Evolutionary conservation across 2,797 vertebrate genomes (phyloP).

Genomic region (Thalassophryne amazonica): DNA sequence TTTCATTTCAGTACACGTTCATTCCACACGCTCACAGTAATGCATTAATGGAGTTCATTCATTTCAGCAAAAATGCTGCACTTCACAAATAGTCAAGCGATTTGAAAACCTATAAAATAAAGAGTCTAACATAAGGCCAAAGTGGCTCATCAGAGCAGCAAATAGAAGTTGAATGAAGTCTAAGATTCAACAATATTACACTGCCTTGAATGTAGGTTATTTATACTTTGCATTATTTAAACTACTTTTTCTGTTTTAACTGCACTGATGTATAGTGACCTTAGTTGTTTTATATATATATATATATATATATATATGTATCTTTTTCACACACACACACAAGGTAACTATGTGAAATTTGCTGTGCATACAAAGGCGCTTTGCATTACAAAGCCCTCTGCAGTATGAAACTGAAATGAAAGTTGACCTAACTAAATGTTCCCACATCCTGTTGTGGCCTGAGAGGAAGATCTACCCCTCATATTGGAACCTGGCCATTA

Average conservation of each 20-base stretch:
- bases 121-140: not conserved
- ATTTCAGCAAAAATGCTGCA: slow-evolving; percentile 14
- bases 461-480: too few species aligned
- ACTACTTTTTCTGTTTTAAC: not conserved
- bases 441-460: too few species aligned
- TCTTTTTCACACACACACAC: slow-evolving; percentile 8
- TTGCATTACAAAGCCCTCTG: slow-evolving; percentile 4
- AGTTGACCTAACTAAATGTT: too few species aligned
- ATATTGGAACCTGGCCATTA: too few species aligned
- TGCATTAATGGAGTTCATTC: slow-evolving; percentile 3
- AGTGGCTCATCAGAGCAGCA: not conserved
- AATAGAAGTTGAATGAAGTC: too few species aligned
- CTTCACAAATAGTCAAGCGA: slow-evolving; percentile 17
- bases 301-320: too few species aligned
- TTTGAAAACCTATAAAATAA: slow-evolving; percentile 1
- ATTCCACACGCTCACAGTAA: slow-evolving; percentile 21
- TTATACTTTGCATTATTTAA: not conserved
- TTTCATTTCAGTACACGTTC: slow-evolving; percentile 11
- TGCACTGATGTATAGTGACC: too few species aligned
- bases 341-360: slow-evolving; percentile 6
- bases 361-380: not conserved
- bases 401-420: slow-evolving; percentile 4
- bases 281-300: too few species aligned
- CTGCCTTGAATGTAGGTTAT: too few species aligned
- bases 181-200: too few species aligned